Evolutionary conservation across 2,797 vertebrate species (phyloP).

Genomic region (Gadopsis bispinosus): DNA sequence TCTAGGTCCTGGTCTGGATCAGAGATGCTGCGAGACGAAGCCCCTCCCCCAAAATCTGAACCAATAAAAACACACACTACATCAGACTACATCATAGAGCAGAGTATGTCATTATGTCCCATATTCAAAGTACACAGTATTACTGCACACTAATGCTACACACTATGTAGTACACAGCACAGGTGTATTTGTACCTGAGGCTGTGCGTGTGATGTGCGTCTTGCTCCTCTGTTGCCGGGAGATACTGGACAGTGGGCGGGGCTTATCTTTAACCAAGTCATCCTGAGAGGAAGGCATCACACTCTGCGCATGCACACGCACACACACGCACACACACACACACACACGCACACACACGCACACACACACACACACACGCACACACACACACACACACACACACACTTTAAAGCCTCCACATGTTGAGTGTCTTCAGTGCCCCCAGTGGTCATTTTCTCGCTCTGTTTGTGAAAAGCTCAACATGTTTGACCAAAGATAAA

Average conservation of each 20-base stretch:
- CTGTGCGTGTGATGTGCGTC: constrained; percentile 92
- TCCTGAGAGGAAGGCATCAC: constrained; percentile 90
- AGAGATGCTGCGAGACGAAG: constrained; percentile 89
- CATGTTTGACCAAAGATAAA: neutral
- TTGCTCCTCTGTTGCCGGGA: constrained; percentile 91
- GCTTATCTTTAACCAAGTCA: constrained; percentile 85
- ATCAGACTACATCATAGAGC: neutral
- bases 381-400: neutral
- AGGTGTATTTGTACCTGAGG: constrained; percentile 86
- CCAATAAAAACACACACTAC: constrained; percentile 49
- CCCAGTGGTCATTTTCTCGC: neutral
- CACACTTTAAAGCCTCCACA: neutral
- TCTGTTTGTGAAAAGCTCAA: neutral
- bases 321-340: constrained; percentile 33
- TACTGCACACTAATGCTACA: neutral
- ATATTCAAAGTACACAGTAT: neutral
- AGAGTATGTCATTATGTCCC: neutral
- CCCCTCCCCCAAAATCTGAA: constrained; percentile 86
- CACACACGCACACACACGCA: constrained; percentile 28
- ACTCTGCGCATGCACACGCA: constrained; percentile 79
- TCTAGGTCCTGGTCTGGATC: constrained; percentile 93
- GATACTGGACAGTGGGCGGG: constrained; percentile 87
- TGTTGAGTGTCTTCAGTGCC: neutral
- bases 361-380: neutral
- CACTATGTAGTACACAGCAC: neutral